Evolutionary conservation across 2,888 invertebrate genomes (phyloP).

Genomic region (Masnerella sp.): DNA sequence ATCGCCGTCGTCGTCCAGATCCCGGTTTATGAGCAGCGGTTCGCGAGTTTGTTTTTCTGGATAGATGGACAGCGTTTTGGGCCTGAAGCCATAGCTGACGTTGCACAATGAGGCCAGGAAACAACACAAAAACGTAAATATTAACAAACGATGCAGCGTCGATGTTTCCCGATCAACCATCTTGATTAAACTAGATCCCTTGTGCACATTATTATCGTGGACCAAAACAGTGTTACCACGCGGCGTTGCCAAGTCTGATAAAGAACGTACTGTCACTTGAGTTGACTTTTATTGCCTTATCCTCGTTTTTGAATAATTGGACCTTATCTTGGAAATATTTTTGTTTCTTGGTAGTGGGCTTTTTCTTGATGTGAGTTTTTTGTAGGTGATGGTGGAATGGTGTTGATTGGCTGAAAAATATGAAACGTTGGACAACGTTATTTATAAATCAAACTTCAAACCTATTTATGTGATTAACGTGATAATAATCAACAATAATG

Average conservation of each 20-base stretch:
- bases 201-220: slow-evolving; percentile 37
- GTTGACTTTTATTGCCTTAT: too few species aligned
- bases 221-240: slow-evolving; percentile 51
- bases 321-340: too few species aligned
- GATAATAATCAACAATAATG: too few species aligned
- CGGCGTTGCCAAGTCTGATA: slow-evolving; percentile 45
- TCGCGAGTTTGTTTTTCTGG: slow-evolving; percentile 44
- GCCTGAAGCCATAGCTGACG: slow-evolving; percentile 64
- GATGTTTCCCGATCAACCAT: slow-evolving; percentile 75
- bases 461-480: too few species aligned
- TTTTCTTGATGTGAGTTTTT: too few species aligned
- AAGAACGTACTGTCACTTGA: too few species aligned
- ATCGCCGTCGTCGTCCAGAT: slow-evolving; percentile 52
- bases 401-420: too few species aligned
- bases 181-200: slow-evolving; percentile 72
- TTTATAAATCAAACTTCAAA: too few species aligned
- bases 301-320: too few species aligned
- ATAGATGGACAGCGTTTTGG: slow-evolving; percentile 61
- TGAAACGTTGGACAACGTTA: too few species aligned
- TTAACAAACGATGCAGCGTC: slow-evolving; percentile 64
- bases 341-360: too few species aligned
- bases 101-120: slow-evolving; percentile 61
- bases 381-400: too few species aligned
- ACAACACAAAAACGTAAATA: slow-evolving; percentile 66
- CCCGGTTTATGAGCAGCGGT: slow-evolving; percentile 65